Evolutionary conservation across 2,113 vertebrate species (phyloP).

Genomic region (Excalfactoria chinensis): DNA sequence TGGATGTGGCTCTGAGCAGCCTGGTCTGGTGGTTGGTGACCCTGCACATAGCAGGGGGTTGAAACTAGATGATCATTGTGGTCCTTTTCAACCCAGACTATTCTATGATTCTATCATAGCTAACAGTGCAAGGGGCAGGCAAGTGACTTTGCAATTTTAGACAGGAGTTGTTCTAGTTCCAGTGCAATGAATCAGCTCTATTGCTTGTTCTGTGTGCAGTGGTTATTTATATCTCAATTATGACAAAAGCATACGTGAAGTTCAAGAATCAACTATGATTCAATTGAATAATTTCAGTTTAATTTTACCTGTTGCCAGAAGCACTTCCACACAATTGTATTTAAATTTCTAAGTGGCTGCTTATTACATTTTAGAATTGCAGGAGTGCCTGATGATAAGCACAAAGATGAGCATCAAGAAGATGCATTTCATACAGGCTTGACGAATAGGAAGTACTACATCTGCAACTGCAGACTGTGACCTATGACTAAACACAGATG

Average conservation of each 20-base stretch:
- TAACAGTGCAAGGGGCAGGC: neutral
- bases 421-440: neutral
- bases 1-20: too few species aligned
- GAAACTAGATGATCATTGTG: too few species aligned
- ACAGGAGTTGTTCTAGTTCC: neutral
- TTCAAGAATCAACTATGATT: neutral
- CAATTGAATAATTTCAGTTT: neutral
- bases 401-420: neutral
- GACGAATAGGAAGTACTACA: neutral
- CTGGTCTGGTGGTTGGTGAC: too few species aligned
- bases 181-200: neutral
- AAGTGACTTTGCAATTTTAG: neutral
- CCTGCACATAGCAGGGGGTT: too few species aligned
- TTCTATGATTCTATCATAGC: neutral
- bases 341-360: neutral
- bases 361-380: neutral
- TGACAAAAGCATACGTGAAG: neutral
- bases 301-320: neutral
- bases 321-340: neutral
- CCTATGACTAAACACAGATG: neutral
- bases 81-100: too few species aligned
- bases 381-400: neutral
- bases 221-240: conserved; percentile 11
- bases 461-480: neutral
- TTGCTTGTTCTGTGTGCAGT: neutral